Conservation (phyloP, 2,888 invertebrate species). For the Stomorhina lunata region DNA sequence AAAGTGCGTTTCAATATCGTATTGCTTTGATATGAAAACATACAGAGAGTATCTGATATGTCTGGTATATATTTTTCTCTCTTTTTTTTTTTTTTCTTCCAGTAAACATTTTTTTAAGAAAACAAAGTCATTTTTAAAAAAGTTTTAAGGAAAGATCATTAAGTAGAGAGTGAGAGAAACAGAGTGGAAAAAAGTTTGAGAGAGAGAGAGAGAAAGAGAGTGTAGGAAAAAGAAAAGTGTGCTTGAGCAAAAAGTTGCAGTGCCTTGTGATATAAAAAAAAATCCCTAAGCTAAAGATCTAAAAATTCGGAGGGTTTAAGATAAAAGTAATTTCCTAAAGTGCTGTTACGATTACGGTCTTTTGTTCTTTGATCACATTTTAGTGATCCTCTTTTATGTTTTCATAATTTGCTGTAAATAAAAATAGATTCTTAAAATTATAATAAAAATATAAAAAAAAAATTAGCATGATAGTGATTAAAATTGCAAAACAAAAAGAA, state of each 20-base stretch:
- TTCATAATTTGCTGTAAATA: conserved; percentile 49
- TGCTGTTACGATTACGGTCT: conserved; percentile 50
- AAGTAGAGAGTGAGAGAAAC: conserved; percentile 12
- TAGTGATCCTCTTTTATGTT: conserved; percentile 23
- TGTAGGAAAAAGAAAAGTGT: conserved; percentile 46
- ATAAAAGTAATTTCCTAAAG: conserved; percentile 29
- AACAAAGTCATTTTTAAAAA: conserved; percentile 5
- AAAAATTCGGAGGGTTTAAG: conserved; percentile 13
- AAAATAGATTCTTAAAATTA: conserved; percentile 42
- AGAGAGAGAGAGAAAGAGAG: conserved; percentile 27
- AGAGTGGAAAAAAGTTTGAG: neutral
- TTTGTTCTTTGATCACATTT: conserved; percentile 39
- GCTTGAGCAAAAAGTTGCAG: conserved; percentile 68
- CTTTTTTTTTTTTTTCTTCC: conserved; percentile 11
- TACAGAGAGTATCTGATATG: conserved; percentile 30
- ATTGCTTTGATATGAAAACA: conserved; percentile 25
- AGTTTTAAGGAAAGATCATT: conserved; percentile 1
- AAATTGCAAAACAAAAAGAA: neutral
- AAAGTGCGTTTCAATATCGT: conserved; percentile 31
- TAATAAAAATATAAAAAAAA: conserved; percentile 31
- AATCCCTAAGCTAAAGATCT: conserved; percentile 60
- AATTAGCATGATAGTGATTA: conserved; percentile 33
- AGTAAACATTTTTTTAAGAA: neutral
- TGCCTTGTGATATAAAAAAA: conserved; percentile 53
- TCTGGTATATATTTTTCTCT: conserved; percentile 20